Conservation (phyloP, 23 tunicate species). For the Diplosoma virens region DNA sequence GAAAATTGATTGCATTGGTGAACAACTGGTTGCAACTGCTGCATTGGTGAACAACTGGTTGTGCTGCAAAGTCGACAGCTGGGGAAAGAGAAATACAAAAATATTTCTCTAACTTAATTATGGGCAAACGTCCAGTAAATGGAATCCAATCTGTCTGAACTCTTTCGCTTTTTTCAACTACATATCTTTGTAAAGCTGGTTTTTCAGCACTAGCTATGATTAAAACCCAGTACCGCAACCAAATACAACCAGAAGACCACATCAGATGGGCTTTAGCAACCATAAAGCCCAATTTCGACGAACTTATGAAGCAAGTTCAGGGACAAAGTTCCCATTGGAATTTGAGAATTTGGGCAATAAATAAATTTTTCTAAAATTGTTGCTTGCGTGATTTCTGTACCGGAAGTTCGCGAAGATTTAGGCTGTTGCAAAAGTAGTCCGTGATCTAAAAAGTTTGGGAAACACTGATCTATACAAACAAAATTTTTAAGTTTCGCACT, state of each 20-base stretch:
- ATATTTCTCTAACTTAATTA: constrained; percentile 29
- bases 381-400: too few relatives aligned
- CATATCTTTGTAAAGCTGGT: constrained; percentile 5
- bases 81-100: constrained; percentile 46
- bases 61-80: constrained; percentile 50
- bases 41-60: constrained; percentile 37
- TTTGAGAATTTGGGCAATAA: not conserved
- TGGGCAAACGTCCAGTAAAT: constrained; percentile 27
- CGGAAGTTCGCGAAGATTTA: too few relatives aligned
- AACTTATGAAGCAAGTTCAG: constrained; percentile 15
- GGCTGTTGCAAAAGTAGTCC: too few relatives aligned
- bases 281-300: not conserved
- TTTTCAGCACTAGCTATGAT: constrained; percentile 40
- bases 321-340: not conserved
- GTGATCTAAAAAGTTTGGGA: too few relatives aligned
- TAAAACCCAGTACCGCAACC: constrained; percentile 29
- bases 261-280: constrained; percentile 18
- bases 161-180: constrained; percentile 1
- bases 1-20: constrained; percentile 40
- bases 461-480: too few relatives aligned
- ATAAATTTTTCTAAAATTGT: constrained; percentile 1
- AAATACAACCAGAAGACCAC: too few relatives aligned
- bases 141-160: constrained; percentile 40
- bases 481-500: too few relatives aligned
- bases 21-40: too few relatives aligned